Evolutionary conservation across 2,888 invertebrate genomes (phyloP).

Genomic region (Rapana venosa): DNA sequence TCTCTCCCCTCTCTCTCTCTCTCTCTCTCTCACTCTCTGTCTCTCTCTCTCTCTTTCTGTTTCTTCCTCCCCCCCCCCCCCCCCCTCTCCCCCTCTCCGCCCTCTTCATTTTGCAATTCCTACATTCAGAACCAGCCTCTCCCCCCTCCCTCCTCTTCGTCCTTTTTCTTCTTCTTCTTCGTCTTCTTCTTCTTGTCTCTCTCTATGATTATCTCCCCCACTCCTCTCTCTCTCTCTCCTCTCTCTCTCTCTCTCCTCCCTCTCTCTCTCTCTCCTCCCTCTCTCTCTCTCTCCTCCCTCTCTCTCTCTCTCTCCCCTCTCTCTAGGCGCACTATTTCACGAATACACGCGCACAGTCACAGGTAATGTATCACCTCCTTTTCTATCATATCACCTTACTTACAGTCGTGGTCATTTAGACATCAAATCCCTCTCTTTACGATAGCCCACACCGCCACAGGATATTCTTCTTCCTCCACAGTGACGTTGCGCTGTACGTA

Average conservation of each 20-base stretch:
- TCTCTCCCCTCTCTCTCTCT: background rate
- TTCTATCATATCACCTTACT: too few relatives aligned
- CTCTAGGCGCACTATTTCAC: background rate
- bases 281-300: background rate
- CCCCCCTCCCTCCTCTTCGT: background rate
- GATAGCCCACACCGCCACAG: too few relatives aligned
- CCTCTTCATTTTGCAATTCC: too few relatives aligned
- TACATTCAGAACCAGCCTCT: background rate
- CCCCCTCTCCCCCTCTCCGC: background rate
- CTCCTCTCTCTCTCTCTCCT: background rate
- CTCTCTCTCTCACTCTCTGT: background rate
- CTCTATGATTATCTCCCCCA: background rate
- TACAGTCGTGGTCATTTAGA: too few relatives aligned
- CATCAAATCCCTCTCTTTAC: too few relatives aligned
- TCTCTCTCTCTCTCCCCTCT: background rate
- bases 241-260: slow-evolving; percentile 18
- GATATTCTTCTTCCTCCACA: too few relatives aligned
- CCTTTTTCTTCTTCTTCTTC: background rate
- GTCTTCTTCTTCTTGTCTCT: background rate
- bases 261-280: slow-evolving; percentile 18
- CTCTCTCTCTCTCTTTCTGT: background rate
- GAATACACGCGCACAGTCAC: background rate
- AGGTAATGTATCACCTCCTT: background rate
- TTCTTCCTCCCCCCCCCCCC: background rate
- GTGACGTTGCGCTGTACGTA: too few relatives aligned